Evolutionary conservation across 2,113 vertebrate genomes (phyloP).

Genomic region (Morone chrysops): DNA sequence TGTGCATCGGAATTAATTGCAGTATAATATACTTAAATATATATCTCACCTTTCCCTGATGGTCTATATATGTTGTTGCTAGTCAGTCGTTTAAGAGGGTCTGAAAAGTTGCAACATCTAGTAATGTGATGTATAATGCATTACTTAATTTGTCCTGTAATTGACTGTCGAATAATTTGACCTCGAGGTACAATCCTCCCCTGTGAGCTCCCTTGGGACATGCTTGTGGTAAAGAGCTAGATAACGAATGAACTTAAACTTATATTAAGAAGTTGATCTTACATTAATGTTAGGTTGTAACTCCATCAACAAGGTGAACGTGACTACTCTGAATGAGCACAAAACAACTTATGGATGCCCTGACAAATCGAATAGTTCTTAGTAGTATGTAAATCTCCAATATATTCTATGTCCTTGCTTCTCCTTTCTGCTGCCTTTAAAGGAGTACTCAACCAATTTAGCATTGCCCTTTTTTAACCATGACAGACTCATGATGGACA

Average conservation of each 20-base stretch:
- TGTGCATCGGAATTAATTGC: too few relatives aligned
- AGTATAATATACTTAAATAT: too few relatives aligned
- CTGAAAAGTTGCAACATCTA: too few relatives aligned
- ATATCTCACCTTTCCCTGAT: too few relatives aligned
- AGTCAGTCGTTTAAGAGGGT: too few relatives aligned
- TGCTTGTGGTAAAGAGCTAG: constrained; percentile 27
- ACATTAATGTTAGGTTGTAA: not conserved
- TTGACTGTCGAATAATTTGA: constrained; percentile 58
- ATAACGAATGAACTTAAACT: constrained; percentile 47
- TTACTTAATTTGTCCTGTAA: constrained; percentile 46
- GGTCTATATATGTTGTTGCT: too few relatives aligned
- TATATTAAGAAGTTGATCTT: constrained; percentile 22
- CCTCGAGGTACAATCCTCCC: constrained; percentile 21
- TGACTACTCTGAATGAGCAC: not conserved
- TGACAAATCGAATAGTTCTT: not conserved
- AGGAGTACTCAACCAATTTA: too few relatives aligned
- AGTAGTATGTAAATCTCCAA: too few relatives aligned
- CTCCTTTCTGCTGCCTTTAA: not conserved
- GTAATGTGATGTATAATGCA: constrained; percentile 29
- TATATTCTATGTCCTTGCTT: not conserved
- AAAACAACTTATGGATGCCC: not conserved
- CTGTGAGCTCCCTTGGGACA: constrained; percentile 32
- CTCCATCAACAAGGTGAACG: not conserved
- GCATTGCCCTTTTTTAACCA: not conserved
- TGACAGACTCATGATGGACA: not conserved